Evolutionary conservation across 2,797 vertebrate species (phyloP), one percentile per base, ranked within the genome.

Genomic region (Falco concolor): DNA sequence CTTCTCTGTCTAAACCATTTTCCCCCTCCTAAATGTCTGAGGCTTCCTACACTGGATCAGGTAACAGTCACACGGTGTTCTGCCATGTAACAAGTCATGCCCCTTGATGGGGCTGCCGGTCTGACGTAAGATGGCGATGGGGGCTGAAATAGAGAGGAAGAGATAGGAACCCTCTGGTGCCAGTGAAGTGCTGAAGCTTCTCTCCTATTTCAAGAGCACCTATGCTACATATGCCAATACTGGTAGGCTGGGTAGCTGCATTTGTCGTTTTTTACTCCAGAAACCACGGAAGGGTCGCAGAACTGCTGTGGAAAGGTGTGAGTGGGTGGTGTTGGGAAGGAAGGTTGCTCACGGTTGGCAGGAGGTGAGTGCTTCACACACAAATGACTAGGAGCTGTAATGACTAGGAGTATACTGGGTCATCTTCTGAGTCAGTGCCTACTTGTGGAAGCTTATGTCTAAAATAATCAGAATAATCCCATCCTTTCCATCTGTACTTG

Each of bases 141-240:
- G 8, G 5, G 3, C 22, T 87, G 65, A 75, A 88, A 30, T 3
- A 18, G 27, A 17, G 45, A 54, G 45, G 45, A 60, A 69, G 45
- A 74, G 11, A 10, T 23, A 6, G 60, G 63, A 87, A 52, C 16
- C 2, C 9, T 8, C 19, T 42, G 20, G 3, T 49, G 75, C 77
- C 52, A 38, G 8, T 77, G 67, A 52, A 28, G 3, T 25, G 11
- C 8, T 63, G 60, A 69, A 83, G 11, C 45, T 60, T 74, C 60
- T 70, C 49, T 73, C 42, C 23, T 1, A 1, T 25, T 38, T 38
- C 18, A 34, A 10, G 54, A 61, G 16, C 38, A 81, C 32, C 34
- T n/a, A 0, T 73, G 50, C 38, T 87, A 27, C 8, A 5, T 13
- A 22, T 0, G 1, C 1, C 1, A 1, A 30, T 86, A 44, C 68